A percentile compares a stretch with the other conserved stretches of the same genome.
Evolutionary conservation across 2,888 invertebrate genomes (phyloP).

Genomic region (Meandrusa payeni): DNA sequence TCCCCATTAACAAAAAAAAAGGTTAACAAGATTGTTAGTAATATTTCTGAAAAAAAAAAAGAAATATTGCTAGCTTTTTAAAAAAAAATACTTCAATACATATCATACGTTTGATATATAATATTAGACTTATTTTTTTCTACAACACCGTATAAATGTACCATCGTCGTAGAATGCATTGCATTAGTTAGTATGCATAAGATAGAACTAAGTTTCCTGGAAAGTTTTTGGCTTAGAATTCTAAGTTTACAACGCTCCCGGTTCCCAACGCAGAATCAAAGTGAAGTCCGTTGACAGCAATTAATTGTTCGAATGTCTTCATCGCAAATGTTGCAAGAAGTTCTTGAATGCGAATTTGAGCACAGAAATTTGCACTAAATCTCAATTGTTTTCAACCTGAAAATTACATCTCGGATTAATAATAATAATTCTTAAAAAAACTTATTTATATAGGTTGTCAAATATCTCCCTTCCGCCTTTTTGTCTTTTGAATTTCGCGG

Average conservation of each 20-base stretch:
- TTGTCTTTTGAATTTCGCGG: too few species aligned
- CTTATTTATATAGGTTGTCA: too few species aligned
- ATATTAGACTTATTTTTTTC: not conserved
- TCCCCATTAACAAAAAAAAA: too few species aligned
- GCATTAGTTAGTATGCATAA: conserved; percentile 23
- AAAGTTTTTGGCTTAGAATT: conserved; percentile 25
- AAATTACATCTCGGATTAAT: too few species aligned
- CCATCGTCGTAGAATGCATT: conserved; percentile 10
- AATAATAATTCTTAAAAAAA: too few species aligned
- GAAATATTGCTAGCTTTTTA: too few species aligned
- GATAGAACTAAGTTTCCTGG: conserved; percentile 21
- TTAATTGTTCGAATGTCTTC: conserved; percentile 25
- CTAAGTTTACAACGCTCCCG: conserved; percentile 22
- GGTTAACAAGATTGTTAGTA: too few species aligned
- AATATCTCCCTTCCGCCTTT: too few species aligned
- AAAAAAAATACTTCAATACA: too few species aligned
- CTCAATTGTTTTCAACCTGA: too few species aligned
- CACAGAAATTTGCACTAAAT: conserved; percentile 1
- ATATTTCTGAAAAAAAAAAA: too few species aligned
- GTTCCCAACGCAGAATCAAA: conserved; percentile 22
- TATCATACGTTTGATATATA: too few species aligned
- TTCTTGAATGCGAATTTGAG: conserved; percentile 16
- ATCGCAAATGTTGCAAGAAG: conserved; percentile 20
- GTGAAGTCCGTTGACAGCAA: conserved; percentile 25
- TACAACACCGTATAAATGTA: conserved; percentile 1